A percentile compares a stretch with the other conserved stretches of the same genome.
These are phyloP conservation scores for Macrotrachela quadricornifera DNA, from an alignment of 1,140 invertebrate species.

Conservation along the genomic window DNA sequence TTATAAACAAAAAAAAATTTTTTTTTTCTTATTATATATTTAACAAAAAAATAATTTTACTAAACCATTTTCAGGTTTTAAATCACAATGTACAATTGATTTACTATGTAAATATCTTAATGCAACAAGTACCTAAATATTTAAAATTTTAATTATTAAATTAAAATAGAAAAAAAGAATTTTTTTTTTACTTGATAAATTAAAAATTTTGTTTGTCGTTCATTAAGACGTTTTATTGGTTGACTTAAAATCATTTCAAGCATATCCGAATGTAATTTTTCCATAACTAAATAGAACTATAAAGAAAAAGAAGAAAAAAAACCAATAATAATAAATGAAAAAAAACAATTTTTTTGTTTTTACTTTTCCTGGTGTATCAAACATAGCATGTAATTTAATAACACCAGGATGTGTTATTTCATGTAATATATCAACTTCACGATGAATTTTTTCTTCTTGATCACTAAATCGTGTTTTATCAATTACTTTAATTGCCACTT, in stretches of 20 bases:
- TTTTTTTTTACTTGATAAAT: constrained; percentile 57
- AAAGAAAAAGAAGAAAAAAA: too few species aligned
- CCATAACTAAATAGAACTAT: constrained; percentile 41
- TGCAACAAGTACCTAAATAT: constrained; percentile 69
- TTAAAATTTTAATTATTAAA: constrained; percentile 8
- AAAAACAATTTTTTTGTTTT: too few species aligned
- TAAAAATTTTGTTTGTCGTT: constrained; percentile 78
- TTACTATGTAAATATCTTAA: constrained; percentile 93
- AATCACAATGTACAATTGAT: constrained; percentile 88
- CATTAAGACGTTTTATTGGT: constrained; percentile 63
- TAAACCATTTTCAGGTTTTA: constrained; percentile 97
- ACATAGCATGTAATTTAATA: constrained; percentile 65
- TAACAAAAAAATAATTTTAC: too few species aligned
- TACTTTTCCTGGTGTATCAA: constrained; percentile 73
- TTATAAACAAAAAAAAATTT: too few species aligned
- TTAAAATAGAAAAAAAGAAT: neutral
- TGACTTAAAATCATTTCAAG: constrained; percentile 94
- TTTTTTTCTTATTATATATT: too few species aligned
- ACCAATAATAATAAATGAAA: too few species aligned
- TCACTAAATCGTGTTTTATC: constrained; percentile 7
- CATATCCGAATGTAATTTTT: constrained; percentile 64
- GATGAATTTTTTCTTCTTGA: constrained; percentile 2
- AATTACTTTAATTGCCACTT: constrained; percentile 5
- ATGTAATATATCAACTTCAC: constrained; percentile 28
- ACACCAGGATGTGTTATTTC: constrained; percentile 57